A percentile compares a stretch with the other conserved stretches of the same genome.
Conservation (phyloP, 2,888 invertebrate species). For the Mesorhabditis belari region DNA sequence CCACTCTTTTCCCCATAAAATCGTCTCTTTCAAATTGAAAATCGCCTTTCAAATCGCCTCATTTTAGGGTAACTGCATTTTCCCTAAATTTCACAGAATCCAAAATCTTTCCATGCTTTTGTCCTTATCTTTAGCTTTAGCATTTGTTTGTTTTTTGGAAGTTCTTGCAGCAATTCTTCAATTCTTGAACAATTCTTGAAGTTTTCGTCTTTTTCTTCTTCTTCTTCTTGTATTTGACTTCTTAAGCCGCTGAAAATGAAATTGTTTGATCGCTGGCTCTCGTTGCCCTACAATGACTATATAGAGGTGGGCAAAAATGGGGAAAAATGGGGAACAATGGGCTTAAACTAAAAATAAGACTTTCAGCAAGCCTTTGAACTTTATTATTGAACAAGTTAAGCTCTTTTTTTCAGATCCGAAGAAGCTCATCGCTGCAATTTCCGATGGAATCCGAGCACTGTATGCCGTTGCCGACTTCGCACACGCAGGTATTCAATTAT, state of each 20-base stretch:
- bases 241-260: neutral
- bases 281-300: neutral
- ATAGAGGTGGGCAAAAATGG: neutral
- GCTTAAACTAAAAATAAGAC: neutral
- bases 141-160: neutral
- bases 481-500: neutral
- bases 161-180: neutral
- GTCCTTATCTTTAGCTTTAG: neutral
- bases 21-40: too few relatives aligned
- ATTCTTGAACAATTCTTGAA: neutral
- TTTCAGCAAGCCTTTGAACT: neutral
- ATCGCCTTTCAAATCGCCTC: too few relatives aligned
- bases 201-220: neutral
- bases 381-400: neutral
- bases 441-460: neutral
- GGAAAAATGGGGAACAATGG: neutral
- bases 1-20: too few relatives aligned
- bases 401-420: slow-evolving; percentile 15
- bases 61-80: too few relatives aligned
- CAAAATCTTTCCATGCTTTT: neutral
- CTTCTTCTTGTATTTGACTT: neutral
- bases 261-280: neutral
- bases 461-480: neutral
- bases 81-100: neutral
- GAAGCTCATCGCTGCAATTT: slow-evolving; percentile 16